phyloP scores from a whole-genome alignment of 2,113 vertebrate species.

The Apaloderma vittatum region DNA sequence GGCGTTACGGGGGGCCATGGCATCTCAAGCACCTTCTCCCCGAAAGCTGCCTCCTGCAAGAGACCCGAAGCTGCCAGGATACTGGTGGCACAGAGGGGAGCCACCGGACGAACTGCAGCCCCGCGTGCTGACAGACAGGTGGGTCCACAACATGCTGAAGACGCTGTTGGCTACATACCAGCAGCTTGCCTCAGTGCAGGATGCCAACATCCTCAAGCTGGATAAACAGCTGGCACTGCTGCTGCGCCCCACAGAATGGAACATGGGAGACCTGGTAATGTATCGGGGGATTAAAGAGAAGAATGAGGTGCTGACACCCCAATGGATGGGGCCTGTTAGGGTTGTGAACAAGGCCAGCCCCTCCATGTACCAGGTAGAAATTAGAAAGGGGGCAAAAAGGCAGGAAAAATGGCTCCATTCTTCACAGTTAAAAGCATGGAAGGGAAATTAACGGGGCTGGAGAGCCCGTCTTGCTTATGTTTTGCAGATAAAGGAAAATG shows the following conservation, averaged over 20 bases:
- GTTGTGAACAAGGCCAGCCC: constrained; percentile 69
- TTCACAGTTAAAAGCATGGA: constrained; percentile 71
- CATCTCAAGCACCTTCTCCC: background rate
- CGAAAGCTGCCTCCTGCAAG: background rate
- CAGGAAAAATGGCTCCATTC: constrained; percentile 67
- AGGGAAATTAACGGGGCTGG: constrained; percentile 76
- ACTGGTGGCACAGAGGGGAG: constrained; percentile 59
- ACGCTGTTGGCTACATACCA: background rate
- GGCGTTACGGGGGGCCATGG: background rate
- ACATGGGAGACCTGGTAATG: constrained; percentile 38
- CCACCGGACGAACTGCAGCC: constrained; percentile 37
- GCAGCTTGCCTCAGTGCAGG: background rate
- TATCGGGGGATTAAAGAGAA: constrained; percentile 57
- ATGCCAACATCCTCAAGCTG: constrained; percentile 40
- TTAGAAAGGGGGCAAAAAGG: constrained; percentile 46
- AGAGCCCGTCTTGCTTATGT: constrained; percentile 71
- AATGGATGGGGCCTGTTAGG: constrained; percentile 58
- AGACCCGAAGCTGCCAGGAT: background rate
- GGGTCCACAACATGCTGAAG: constrained; percentile 52
- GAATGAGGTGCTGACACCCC: constrained; percentile 45
- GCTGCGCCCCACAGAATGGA: constrained; percentile 38
- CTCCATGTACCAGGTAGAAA: constrained; percentile 63
- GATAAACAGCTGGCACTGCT: constrained; percentile 51
- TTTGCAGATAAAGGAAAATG: constrained; percentile 74
- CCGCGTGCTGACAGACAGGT: constrained; percentile 49